phyloP scores from a whole-genome alignment of 2,113 vertebrate species.

The Dolichotis patagonum region DNA sequence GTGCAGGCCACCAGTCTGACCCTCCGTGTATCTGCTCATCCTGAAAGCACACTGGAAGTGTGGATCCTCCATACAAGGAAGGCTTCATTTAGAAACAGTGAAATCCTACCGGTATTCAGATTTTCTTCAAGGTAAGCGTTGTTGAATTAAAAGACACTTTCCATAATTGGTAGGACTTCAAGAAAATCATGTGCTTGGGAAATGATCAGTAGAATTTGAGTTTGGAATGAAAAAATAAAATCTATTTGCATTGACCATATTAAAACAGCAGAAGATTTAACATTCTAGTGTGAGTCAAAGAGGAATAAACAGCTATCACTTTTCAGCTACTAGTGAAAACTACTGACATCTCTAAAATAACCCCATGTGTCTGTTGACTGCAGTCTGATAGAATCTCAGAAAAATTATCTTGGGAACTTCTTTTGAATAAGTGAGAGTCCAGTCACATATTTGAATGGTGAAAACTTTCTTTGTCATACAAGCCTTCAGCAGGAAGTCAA shows the following conservation, averaged over 20 bases:
- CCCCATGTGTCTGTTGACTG: background rate
- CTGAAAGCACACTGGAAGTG: background rate
- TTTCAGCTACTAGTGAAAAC: background rate
- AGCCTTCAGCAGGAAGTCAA: background rate
- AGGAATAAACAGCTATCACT: background rate
- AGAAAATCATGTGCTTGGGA: background rate
- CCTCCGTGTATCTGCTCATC: background rate
- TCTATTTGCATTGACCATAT: background rate
- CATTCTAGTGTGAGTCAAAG: background rate
- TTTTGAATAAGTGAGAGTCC: background rate
- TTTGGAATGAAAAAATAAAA: background rate
- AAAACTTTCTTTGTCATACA: background rate
- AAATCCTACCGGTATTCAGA: background rate
- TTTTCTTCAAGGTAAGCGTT: background rate
- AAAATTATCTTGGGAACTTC: background rate
- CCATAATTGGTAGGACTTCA: background rate
- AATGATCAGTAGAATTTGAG: background rate
- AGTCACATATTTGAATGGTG: background rate
- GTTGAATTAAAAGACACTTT: background rate
- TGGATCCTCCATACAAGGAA: background rate
- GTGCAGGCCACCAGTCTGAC: rapidly evolving
- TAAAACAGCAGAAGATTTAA: background rate
- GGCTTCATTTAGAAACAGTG: background rate
- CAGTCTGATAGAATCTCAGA: background rate
- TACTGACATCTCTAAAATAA: background rate